Evolutionary conservation across 1,140 invertebrate genomes (phyloP), one percentile per base, ranked within the genome.

Genomic region (Drosophila miranda): DNA sequence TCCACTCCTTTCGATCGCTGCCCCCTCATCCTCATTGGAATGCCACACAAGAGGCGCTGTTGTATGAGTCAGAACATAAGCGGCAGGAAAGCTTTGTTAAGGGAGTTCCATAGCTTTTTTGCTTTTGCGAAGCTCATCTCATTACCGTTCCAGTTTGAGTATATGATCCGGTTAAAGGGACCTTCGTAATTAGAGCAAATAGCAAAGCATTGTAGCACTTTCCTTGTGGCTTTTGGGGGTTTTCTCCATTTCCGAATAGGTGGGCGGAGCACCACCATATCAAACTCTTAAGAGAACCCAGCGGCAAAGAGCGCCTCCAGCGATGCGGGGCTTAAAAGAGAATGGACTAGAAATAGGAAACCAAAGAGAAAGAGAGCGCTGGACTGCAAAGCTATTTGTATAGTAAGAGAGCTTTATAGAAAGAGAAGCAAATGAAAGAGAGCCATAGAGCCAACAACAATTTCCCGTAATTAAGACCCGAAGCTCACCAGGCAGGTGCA

Each of bases 401-500:
- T 1, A 0, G 8, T 9, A 34, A 34, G 30, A 34, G 30, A 34
- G 30, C 30, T 4, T 8, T 14, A 13, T 3, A n/a, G 6, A 44
- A 45, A 54, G 52, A 41, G 26, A n/a, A 70, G 58, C 59, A 59
- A 34, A 7, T 11, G 30, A 34, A 9, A 34, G 9, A 34, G 30
- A 34, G 30, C 3, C 8, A 34, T 8, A 34, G 30, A 34, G 28
- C 66, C 56, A 46, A 58, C 62, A 60, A 73, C 58, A 54, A 66
- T 43, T 57, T 43, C 38, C 50, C 45, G 52, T 51, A 60, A 57
- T 56, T 74, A 63, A 60, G 53, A 57, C 3, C 48, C 42, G 30
- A 49, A 52, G 41, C 54, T 57, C 82, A 81, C 63, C 54, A 26
- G 66, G 51, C 72, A 84, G 81, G 82, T 84, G 81, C 82, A 77